Evolutionary conservation across 2,113 vertebrate genomes (phyloP).

Genomic region (Tachysurus fulvidraco): DNA sequence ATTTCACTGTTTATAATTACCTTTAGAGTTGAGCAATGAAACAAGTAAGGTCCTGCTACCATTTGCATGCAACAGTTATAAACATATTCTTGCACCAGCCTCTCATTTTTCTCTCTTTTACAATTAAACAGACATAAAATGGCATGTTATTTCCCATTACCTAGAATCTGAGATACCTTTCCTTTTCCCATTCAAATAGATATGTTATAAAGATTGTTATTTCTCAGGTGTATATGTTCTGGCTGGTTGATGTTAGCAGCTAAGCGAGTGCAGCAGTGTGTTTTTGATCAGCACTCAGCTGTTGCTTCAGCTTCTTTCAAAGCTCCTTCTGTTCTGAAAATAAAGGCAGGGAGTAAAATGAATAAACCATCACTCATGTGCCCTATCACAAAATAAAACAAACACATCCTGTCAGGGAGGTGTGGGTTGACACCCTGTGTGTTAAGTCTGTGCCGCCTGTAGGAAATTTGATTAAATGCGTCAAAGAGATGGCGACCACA

Average conservation of each 20-base stretch:
- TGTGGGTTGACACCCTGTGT: slow-evolving; percentile 54
- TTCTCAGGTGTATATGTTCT: not conserved
- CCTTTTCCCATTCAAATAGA: not conserved
- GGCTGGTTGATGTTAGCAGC: not conserved
- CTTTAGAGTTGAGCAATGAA: not conserved
- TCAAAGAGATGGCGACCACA: slow-evolving; percentile 57
- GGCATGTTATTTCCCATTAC: too few relatives aligned
- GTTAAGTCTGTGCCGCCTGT: slow-evolving; percentile 65
- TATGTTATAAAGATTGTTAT: not conserved
- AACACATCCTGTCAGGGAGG: slow-evolving; percentile 22
- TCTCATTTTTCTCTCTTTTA: not conserved
- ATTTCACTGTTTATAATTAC: not conserved
- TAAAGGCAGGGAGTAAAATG: slow-evolving; percentile 22
- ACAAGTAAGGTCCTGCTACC: not conserved
- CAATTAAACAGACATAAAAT: too few relatives aligned
- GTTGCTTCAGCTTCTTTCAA: not conserved
- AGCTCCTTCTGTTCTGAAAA: slow-evolving; percentile 14
- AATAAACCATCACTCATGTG: slow-evolving; percentile 16
- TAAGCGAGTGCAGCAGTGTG: not conserved
- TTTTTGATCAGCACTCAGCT: not conserved
- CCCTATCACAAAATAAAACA: slow-evolving; percentile 45
- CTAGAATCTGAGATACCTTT: too few relatives aligned
- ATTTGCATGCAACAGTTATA: not conserved
- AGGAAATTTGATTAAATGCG: slow-evolving; percentile 73
- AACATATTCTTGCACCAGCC: not conserved